Evolutionary conservation across 2,113 vertebrate genomes (phyloP).

Genomic region (Eubucco bourcierii): DNA sequence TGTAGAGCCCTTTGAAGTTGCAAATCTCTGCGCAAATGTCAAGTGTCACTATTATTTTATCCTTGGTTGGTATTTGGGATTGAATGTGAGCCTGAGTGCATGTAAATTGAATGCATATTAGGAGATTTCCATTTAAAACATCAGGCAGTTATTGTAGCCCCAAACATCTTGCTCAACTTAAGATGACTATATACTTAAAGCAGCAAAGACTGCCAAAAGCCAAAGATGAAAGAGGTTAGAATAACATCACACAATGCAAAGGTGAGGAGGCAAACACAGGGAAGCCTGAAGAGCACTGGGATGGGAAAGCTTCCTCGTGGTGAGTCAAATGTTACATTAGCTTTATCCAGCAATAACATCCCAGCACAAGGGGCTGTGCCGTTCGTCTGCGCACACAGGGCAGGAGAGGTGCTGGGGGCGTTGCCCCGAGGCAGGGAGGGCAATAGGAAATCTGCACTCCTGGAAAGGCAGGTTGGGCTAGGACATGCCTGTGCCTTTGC

Average conservation of each 20-base stretch:
- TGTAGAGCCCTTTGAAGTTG: slow-evolving; percentile 56
- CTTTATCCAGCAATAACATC: slow-evolving; percentile 63
- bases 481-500: background rate
- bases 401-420: slow-evolving; percentile 20
- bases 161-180: slow-evolving; percentile 71
- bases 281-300: slow-evolving; percentile 37
- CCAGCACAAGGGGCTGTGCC: background rate
- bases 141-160: slow-evolving; percentile 49
- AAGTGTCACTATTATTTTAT: slow-evolving; percentile 68
- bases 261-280: slow-evolving; percentile 54
- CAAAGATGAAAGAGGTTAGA: slow-evolving; percentile 68
- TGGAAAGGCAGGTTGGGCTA: slow-evolving; percentile 45
- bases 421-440: slow-evolving; percentile 27
- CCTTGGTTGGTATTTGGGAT: slow-evolving; percentile 35
- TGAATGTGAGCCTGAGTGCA: slow-evolving; percentile 46
- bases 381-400: slow-evolving; percentile 15
- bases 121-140: slow-evolving; percentile 57
- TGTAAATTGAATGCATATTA: slow-evolving; percentile 70
- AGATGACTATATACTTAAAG: slow-evolving; percentile 53
- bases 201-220: slow-evolving; percentile 55
- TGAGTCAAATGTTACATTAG: slow-evolving; percentile 56
- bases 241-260: slow-evolving; percentile 43
- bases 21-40: slow-evolving; percentile 54
- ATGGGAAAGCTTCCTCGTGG: slow-evolving; percentile 33
- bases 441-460: slow-evolving; percentile 33